These are phyloP conservation scores for Aphelinus atriplicis DNA, from an alignment of 1,140 invertebrate genomes.

Conservation along the genomic window DNA sequence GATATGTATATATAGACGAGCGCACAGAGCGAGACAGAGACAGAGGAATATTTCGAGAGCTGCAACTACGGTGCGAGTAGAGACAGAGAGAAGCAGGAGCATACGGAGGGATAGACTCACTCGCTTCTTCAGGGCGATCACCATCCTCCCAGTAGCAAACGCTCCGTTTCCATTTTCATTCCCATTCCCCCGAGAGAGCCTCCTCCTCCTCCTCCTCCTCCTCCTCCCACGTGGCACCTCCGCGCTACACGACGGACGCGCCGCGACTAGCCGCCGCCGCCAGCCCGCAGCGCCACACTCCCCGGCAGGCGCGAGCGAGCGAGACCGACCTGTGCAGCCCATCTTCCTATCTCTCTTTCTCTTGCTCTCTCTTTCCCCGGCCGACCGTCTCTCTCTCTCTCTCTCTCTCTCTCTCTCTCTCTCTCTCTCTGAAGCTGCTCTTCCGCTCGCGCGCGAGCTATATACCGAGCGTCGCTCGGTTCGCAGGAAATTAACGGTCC, in stretches of 20 bases:
- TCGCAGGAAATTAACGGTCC: too few relatives aligned
- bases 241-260: background rate
- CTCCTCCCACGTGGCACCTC: background rate
- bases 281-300: background rate
- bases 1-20: background rate
- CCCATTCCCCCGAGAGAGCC: too few relatives aligned
- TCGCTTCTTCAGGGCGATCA: conserved; percentile 18
- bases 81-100: background rate
- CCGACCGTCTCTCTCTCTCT: background rate
- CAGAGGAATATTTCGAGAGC: background rate
- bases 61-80: too few relatives aligned
- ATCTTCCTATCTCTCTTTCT: background rate
- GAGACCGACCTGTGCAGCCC: too few relatives aligned
- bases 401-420: too few relatives aligned
- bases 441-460: too few relatives aligned
- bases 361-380: background rate
- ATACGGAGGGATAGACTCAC: conserved; percentile 4
- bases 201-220: background rate
- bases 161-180: too few relatives aligned
- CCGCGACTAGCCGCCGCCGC: background rate
- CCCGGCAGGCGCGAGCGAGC: too few relatives aligned
- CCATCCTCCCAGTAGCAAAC: conserved; percentile 4
- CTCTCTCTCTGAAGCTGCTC: too few relatives aligned
- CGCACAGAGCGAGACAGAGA: background rate
- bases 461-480: too few relatives aligned